Evolutionary conservation across 2,113 vertebrate genomes (phyloP), one percentile per base, ranked within the genome.

Genomic region (Sphyrna mokarran): DNA sequence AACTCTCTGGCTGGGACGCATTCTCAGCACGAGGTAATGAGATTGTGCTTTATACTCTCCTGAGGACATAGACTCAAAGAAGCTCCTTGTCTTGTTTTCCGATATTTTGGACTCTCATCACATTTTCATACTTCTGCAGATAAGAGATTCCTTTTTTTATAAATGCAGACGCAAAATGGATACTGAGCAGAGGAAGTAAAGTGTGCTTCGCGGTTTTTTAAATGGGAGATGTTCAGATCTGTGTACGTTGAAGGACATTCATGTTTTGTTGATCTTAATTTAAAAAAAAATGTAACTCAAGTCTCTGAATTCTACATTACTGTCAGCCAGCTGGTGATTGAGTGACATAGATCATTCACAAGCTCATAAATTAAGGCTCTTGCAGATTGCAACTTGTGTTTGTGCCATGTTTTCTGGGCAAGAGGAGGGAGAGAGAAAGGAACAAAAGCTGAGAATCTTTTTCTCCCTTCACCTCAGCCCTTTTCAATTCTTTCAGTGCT

Each of bases 11-110:
- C 98, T 98, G 99, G 99, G 99, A 99, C 98, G 97, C 98, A 97
- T 98, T 98, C 98, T 98, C 98, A 97, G 98, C 98, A 98, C 97
- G 98, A 97, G 97, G 98, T 99, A 99, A 99, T 99, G 99, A 99
- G 99, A 99, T 98, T 98, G 98, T 98, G 98, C 98, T 98, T 96
- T 97, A 97, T 97, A 97, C 98, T 98, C 97, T 98, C 98, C 98
- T 97, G 98, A 98, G 98, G 97, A 98, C 23, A 96, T 97, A 43
- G 86, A 97, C 97, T 98, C 97, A 98, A 97, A 98, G 97, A 97
- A 97, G 97, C 97, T 97, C 98, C 97, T 97, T 97, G 89, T 93
- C 89, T 91, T 93, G 89, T 98, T 97, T 97, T 98, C 97, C 97
- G 97, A 97, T 97, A 97, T 97, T 97, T 97, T 97, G 97, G 97